A percentile compares a stretch with the other conserved stretches of the same genome.
Conservation (phyloP, 2,888 invertebrate species). For the Eurytoma adleriae region DNA sequence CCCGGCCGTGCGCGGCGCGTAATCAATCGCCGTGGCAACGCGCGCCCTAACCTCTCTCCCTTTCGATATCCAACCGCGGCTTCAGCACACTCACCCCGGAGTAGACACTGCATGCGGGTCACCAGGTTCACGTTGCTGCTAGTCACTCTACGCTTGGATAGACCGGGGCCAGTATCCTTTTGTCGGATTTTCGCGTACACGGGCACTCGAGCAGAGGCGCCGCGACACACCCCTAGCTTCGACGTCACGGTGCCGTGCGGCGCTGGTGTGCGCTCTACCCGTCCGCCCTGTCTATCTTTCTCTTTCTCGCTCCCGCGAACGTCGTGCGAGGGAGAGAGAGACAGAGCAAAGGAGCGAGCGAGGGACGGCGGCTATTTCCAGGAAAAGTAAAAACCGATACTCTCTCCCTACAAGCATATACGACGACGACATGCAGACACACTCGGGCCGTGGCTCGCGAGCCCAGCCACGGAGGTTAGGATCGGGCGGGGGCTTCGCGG, state of each 20-base stretch:
- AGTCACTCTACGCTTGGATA: neutral
- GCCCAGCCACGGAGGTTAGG: slow-evolving; percentile 1
- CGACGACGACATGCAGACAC: too few species aligned
- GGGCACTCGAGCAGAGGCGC: neutral
- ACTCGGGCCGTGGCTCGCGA: neutral
- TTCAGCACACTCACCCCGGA: neutral
- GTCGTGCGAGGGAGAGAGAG: neutral
- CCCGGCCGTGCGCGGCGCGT: slow-evolving; percentile 33
- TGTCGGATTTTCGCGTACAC: slow-evolving; percentile 6
- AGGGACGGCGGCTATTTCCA: neutral
- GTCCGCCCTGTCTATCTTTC: slow-evolving; percentile 2
- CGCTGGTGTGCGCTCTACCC: slow-evolving; percentile 22
- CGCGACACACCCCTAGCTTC: slow-evolving; percentile 49
- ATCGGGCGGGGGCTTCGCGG: neutral
- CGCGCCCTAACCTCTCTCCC: slow-evolving; percentile 49
- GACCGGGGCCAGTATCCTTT: neutral
- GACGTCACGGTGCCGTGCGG: slow-evolving; percentile 43
- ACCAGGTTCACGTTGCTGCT: neutral
- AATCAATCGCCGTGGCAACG: slow-evolving; percentile 57
- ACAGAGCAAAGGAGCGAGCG: neutral
- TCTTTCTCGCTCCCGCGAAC: neutral
- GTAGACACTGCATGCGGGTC: too few species aligned
- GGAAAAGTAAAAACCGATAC: slow-evolving; percentile 12
- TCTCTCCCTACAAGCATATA: neutral
- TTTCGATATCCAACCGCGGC: neutral